phyloP scores from a whole-genome alignment of 2,797 vertebrate genomes.

The Thalassophryne amazonica region DNA sequence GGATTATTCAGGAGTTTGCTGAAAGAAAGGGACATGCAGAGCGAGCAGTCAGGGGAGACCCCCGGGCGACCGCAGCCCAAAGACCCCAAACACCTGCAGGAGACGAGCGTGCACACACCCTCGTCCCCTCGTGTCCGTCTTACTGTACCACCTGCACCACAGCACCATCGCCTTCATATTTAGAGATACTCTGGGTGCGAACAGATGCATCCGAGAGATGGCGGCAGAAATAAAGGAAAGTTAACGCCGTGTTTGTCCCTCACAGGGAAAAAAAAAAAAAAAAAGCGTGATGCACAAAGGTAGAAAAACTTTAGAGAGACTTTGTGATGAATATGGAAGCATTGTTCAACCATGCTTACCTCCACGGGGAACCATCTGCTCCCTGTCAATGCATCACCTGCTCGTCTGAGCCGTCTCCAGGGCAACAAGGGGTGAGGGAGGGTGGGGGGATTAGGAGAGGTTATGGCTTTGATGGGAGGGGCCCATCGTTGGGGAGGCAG shows the following conservation, averaged over 20 bases:
- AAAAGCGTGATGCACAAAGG: too few species aligned
- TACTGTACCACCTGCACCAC: too few species aligned
- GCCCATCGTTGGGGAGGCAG: slow-evolving; percentile 34
- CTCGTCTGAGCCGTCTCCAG: slow-evolving; percentile 90
- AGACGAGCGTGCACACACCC: slow-evolving; percentile 26
- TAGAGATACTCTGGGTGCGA: too few species aligned
- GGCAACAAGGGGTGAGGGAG: slow-evolving; percentile 75
- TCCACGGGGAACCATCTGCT: slow-evolving; percentile 98
- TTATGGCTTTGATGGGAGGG: slow-evolving; percentile 71
- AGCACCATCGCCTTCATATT: too few species aligned
- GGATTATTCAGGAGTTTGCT: slow-evolving; percentile 86
- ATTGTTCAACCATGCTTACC: slow-evolving; percentile 92
- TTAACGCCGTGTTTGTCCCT: too few species aligned
- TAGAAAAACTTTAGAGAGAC: slow-evolving; percentile 82
- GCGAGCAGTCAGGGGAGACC: slow-evolving; percentile 66
- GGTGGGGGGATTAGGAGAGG: slow-evolving; percentile 82
- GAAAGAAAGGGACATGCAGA: slow-evolving; percentile 62
- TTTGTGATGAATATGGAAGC: slow-evolving; percentile 89
- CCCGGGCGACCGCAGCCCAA: slow-evolving; percentile 57
- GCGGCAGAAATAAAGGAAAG: too few species aligned
- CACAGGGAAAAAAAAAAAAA: too few species aligned
- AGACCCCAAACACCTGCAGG: slow-evolving; percentile 68
- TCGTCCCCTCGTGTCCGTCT: slow-evolving; percentile 30
- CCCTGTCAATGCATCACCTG: slow-evolving; percentile 99
- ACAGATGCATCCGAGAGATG: too few species aligned